Evolutionary conservation across 2,113 vertebrate species (phyloP).

Genomic region (Platycercus adscitus): DNA sequence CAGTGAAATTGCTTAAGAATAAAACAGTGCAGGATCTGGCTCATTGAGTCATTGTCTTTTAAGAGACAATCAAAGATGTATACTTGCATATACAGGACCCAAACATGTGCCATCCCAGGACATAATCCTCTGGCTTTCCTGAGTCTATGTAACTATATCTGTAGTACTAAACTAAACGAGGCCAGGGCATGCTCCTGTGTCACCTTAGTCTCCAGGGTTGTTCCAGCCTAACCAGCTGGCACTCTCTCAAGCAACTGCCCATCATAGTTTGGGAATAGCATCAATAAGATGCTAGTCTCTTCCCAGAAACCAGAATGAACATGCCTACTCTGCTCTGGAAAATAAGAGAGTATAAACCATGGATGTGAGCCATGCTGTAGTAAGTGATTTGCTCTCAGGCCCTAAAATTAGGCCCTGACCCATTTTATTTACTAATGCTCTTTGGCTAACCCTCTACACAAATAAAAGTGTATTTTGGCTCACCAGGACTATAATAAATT

Average conservation of each 20-base stretch:
- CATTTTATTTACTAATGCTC: conserved; percentile 2
- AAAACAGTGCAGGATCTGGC: background rate
- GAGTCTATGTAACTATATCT: background rate
- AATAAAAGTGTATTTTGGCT: background rate
- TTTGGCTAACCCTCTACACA: background rate
- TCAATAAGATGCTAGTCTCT: background rate
- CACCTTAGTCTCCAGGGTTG: background rate
- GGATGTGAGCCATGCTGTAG: background rate
- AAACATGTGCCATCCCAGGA: background rate
- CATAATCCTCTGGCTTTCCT: background rate
- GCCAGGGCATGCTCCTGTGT: background rate
- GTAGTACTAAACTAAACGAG: background rate
- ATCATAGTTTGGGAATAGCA: background rate
- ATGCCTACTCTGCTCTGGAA: background rate
- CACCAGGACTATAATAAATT: background rate
- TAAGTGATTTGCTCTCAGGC: background rate
- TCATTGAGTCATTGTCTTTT: background rate
- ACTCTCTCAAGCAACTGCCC: background rate
- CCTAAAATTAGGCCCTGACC: background rate
- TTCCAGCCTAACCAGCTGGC: background rate
- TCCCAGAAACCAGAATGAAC: background rate
- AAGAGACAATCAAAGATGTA: background rate
- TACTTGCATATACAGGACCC: background rate
- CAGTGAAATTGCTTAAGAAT: background rate
- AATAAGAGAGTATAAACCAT: background rate